These are phyloP conservation scores for Exaiptasia diaphana DNA, from an alignment of 64 coral and sea anemone genomes.

Conservation along the genomic window DNA sequence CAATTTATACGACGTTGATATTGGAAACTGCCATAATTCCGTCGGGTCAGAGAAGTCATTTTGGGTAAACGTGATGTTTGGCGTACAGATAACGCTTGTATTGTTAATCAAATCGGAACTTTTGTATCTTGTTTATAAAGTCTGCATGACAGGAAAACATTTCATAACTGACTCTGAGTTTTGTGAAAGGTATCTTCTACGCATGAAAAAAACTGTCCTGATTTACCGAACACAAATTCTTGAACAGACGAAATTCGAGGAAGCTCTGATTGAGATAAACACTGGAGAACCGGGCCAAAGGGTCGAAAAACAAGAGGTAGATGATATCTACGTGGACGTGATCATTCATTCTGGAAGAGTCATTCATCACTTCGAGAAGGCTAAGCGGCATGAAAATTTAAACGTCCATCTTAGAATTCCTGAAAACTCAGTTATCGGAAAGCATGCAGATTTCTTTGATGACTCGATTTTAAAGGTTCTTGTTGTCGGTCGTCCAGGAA, in stretches of 20 bases:
- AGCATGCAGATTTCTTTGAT: neutral
- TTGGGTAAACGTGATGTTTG: too few species aligned
- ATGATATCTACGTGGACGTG: slow-evolving; percentile 32
- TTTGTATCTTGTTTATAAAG: neutral
- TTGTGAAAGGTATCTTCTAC: slow-evolving; percentile 11
- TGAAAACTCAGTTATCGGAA: neutral
- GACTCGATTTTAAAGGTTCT: slow-evolving; percentile 5
- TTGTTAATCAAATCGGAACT: too few species aligned
- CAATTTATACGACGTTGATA: too few species aligned
- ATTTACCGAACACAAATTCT: neutral
- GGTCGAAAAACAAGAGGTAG: neutral
- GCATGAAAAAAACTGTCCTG: neutral
- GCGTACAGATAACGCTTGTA: too few species aligned
- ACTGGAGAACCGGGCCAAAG: neutral
- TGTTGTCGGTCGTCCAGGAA: slow-evolving; percentile 24
- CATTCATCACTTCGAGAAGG: neutral
- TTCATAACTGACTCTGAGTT: slow-evolving; percentile 27
- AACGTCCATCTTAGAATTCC: neutral
- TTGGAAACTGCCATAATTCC: too few species aligned
- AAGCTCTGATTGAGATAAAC: slow-evolving; percentile 38
- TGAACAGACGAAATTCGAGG: neutral
- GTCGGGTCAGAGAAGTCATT: too few species aligned
- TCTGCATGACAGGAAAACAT: neutral
- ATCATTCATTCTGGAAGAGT: slow-evolving; percentile 27
- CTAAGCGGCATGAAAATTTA: neutral